Conservation (phyloP, 2,888 invertebrate species). For the Zeuzera pyrina region DNA sequence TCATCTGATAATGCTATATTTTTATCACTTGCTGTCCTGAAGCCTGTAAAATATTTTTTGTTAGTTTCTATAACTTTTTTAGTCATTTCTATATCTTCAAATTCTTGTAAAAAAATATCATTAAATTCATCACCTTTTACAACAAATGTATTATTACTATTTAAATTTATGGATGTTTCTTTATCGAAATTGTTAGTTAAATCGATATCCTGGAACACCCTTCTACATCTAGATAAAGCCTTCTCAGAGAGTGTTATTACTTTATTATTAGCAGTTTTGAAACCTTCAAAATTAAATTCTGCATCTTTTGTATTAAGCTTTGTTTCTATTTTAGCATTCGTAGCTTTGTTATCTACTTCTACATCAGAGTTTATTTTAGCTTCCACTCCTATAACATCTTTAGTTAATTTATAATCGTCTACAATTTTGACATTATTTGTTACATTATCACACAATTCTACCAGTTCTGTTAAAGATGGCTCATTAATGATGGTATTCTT, state of each 20-base stretch:
- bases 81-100: slow-evolving; percentile 15
- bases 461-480: slow-evolving; percentile 5
- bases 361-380: background rate
- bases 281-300: slow-evolving; percentile 22
- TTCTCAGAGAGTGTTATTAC: slow-evolving; percentile 30
- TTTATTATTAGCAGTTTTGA: slow-evolving; percentile 44
- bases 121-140: too few relatives aligned
- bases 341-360: background rate
- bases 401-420: slow-evolving; percentile 5
- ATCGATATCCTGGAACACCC: slow-evolving; percentile 26
- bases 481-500: slow-evolving; percentile 10
- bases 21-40: slow-evolving; percentile 12
- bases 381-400: slow-evolving; percentile 5
- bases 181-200: too few relatives aligned
- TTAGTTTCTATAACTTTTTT: background rate
- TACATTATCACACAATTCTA: slow-evolving; percentile 7
- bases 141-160: background rate
- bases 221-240: slow-evolving; percentile 23
- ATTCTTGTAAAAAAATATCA: slow-evolving; percentile 12
- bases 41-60: slow-evolving; percentile 3
- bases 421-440: background rate
- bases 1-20: slow-evolving; percentile 21
- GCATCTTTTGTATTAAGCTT: background rate
- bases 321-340: too few relatives aligned
- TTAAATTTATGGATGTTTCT: too few relatives aligned